Conservation (phyloP, 2,888 invertebrate genomes). For the Gymnoscelis rufifasciata region DNA sequence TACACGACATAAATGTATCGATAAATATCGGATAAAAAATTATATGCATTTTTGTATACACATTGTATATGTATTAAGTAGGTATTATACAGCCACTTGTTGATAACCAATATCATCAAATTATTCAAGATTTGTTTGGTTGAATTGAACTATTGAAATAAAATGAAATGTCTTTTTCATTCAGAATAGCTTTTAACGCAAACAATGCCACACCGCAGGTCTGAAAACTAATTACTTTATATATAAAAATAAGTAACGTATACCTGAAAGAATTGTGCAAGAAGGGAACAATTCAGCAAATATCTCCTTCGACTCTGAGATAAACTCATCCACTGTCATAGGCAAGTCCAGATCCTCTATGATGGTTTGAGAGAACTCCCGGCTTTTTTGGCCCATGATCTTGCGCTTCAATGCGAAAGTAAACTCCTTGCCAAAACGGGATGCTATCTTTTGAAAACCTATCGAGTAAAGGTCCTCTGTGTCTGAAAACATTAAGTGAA, state of each 20-base stretch:
- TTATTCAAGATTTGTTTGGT: no score
- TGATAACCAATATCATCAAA: no score
- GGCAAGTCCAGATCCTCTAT: conserved; percentile 81
- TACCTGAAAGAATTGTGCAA: conserved; percentile 85
- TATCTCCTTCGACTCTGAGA: conserved; percentile 73
- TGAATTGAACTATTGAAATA: no score
- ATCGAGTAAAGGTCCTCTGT: conserved; percentile 88
- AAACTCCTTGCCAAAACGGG: conserved; percentile 84
- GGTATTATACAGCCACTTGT: no score
- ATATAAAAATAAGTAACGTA: conserved; percentile 31
- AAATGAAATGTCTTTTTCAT: no score
- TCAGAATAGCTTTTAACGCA: no score
- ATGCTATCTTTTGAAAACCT: conserved; percentile 83
- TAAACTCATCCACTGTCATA: conserved; percentile 83
- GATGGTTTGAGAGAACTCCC: conserved; percentile 80
- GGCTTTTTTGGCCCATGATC: conserved; percentile 85
- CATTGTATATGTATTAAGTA: no score
- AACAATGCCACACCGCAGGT: no score
- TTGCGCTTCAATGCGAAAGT: conserved; percentile 87
- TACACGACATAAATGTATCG: no score
- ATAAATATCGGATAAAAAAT: no score
- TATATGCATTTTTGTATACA: no score
- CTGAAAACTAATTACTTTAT: no score
- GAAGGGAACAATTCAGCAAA: conserved; percentile 80
- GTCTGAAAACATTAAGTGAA: conserved; percentile 79